Evolutionary conservation across 2,888 invertebrate genomes (phyloP).

Genomic region (Camponotus fellah): DNA sequence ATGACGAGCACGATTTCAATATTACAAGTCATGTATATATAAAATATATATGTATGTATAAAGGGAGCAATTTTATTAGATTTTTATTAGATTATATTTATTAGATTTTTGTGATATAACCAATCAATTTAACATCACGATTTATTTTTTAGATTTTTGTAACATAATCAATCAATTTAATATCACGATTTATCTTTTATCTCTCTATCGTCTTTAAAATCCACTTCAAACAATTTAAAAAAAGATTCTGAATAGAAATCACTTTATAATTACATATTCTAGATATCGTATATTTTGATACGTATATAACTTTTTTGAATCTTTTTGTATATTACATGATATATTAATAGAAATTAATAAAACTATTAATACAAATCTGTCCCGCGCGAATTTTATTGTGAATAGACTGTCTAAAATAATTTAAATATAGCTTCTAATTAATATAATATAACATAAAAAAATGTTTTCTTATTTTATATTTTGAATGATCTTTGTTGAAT

Average conservation of each 20-base stretch:
- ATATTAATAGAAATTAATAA: background rate
- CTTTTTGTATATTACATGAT: background rate
- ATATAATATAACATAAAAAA: background rate
- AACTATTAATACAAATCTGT: background rate
- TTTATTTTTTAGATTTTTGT: background rate
- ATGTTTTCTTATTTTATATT: too few relatives aligned
- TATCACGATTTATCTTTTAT: background rate
- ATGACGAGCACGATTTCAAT: conserved; percentile 39
- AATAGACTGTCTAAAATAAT: background rate
- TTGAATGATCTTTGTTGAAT: background rate
- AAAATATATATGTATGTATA: too few relatives aligned
- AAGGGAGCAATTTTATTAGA: too few relatives aligned
- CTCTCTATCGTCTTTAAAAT: background rate
- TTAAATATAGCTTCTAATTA: background rate
- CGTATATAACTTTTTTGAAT: background rate
- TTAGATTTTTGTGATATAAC: background rate
- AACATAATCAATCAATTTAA: background rate
- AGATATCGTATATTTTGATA: too few relatives aligned
- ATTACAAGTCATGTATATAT: background rate
- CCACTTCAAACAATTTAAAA: background rate
- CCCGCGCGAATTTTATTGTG: background rate
- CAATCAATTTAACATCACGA: background rate
- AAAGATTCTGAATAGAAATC: background rate
- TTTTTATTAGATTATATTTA: too few relatives aligned
- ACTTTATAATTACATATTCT: too few relatives aligned